Base-by-base conservation (phyloP, 2,888 invertebrate species). In the Pedicia rivosa region DNA sequence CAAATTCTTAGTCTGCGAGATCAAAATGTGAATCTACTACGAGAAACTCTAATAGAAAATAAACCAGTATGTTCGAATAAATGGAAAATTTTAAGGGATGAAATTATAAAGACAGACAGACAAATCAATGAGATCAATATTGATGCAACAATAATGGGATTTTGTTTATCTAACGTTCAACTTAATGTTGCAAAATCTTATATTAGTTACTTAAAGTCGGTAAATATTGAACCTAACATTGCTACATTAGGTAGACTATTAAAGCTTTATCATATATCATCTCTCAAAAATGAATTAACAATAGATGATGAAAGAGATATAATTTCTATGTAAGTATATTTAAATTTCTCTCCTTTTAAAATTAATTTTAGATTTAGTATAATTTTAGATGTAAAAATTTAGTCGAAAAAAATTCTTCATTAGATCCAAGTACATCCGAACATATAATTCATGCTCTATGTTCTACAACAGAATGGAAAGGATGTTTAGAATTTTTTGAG, bases 391-490 rank as follows among this genome's bases (percentile, higher is more conserved):
- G 63, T 42, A 50, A 64, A 17, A 44, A 48, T 37, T 47, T 78
- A 24, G 60, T 60, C 46, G 50, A 60, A 20, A 65, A 68, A 43
- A 67, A 74, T 52, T 64, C 69, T 35, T 50, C 71, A 1, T 52
- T 81, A 35, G 79, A 81, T 56, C 56, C 57, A 12, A 50, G 49
- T 3, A 74, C 76, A 13, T 67, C 70, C 47, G 74, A 76, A 48
- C 58, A 59, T 49, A 55, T 77, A 5, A 63, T 82, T 38, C 57
- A 59, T 41, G 79, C 70, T 0, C 52, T 87, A 3, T 73, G 75
- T 44, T 49, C 67, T 14, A 77, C 78, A 7, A 54, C 65, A 38
- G 60, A 71, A 44, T 83, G 80, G 78, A 64, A 65, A 45, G 67
- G 73, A 40, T 66, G 70, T 27, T 36, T 72, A 0, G 63, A 69